Conservation (phyloP, 2,888 invertebrate genomes). For the Rutpela maculata region DNA sequence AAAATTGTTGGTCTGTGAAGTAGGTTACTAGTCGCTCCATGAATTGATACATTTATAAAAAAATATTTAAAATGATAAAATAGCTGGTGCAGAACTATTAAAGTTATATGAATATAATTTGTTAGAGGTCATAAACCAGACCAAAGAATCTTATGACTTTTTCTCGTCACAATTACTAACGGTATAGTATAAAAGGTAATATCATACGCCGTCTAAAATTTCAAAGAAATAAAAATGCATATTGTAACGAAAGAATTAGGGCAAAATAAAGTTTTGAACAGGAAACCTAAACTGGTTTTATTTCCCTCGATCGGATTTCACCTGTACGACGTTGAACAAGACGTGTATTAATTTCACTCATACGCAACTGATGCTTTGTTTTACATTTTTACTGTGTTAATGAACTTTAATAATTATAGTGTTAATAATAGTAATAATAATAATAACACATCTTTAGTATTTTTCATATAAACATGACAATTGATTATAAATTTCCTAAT, state of each 20-base stretch:
- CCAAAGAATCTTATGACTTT: slow-evolving; percentile 28
- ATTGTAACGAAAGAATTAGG: slow-evolving; percentile 57
- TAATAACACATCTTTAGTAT: too few species aligned
- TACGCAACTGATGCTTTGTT: slow-evolving; percentile 44
- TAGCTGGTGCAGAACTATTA: background rate
- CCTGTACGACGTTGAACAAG: slow-evolving; percentile 54
- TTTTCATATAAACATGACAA: too few species aligned
- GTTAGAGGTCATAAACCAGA: slow-evolving; percentile 31
- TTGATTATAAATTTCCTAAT: too few species aligned
- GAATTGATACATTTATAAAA: background rate
- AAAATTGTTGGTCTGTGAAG: background rate
- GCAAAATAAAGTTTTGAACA: slow-evolving; percentile 60
- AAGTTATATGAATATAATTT: background rate
- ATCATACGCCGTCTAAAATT: slow-evolving; percentile 51
- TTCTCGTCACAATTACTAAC: slow-evolving; percentile 33
- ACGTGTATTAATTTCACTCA: slow-evolving; percentile 57
- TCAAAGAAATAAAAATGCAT: slow-evolving; percentile 50
- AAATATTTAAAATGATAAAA: slow-evolving; percentile 1
- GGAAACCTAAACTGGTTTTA: slow-evolving; percentile 62
- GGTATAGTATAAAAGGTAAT: slow-evolving; percentile 42
- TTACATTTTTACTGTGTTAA: slow-evolving; percentile 44
- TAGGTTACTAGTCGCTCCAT: background rate
- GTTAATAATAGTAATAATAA: too few species aligned
- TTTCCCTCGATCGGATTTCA: slow-evolving; percentile 60
- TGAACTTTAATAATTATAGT: too few species aligned